A percentile compares a stretch with the other conserved stretches of the same genome.
Conservation (phyloP, 2,113 vertebrate genomes). For the Macaca fascicularis region DNA sequence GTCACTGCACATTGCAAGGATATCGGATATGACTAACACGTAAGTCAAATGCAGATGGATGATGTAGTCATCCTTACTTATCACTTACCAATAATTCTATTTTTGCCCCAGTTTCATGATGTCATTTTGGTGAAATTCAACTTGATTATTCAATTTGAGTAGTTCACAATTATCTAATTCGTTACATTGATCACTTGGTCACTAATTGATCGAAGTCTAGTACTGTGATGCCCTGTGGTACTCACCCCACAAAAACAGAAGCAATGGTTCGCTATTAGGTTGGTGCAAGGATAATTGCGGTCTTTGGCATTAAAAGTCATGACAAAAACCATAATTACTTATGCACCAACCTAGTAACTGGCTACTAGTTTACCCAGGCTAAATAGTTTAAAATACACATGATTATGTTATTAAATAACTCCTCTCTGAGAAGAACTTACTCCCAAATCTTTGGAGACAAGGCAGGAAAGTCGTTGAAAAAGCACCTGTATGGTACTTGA, state of each 20-base stretch:
- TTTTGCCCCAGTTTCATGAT: constrained; percentile 5
- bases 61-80: neutral
- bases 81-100: neutral
- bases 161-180: neutral
- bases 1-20: neutral
- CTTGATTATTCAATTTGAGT: neutral
- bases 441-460: neutral
- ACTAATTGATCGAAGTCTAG: neutral
- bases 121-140: neutral
- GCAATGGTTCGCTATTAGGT: neutral
- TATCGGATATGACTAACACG: neutral
- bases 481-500: no score
- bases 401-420: neutral
- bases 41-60: neutral
- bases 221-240: no score
- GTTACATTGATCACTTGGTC: neutral
- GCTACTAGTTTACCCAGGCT: neutral
- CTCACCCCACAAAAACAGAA: neutral
- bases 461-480: neutral
- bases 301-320: no score
- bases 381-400: neutral
- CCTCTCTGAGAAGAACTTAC: neutral
- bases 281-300: no score
- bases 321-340: no score
- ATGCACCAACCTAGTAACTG: neutral